A percentile compares a stretch with the other conserved stretches of the same genome.
phyloP scores from a whole-genome alignment of 2,888 invertebrate genomes.

The Dermolepida albohirtum region DNA sequence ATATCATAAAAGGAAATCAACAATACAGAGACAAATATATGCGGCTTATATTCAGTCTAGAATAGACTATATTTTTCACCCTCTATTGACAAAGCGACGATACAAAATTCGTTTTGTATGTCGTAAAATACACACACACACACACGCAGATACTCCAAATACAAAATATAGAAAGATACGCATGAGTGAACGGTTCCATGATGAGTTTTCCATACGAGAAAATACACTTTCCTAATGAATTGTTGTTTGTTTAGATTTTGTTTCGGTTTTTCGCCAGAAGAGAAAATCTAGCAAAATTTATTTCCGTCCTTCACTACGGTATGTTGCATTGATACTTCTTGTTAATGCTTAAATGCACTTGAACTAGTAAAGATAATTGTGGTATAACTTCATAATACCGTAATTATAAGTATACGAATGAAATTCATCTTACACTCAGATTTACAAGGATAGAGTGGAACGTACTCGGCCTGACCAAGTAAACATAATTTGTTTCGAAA shows the following conservation, averaged over 20 bases:
- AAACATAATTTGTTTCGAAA: no score
- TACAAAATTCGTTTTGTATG: conserved; percentile 11
- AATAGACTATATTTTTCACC: conserved; percentile 7
- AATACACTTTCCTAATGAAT: conserved; percentile 38
- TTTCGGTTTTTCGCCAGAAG: conserved; percentile 16
- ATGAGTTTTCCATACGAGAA: conserved; percentile 34
- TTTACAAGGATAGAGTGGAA: no score
- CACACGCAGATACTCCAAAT: conserved; percentile 10
- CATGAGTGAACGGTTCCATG: conserved; percentile 21
- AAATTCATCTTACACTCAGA: no score
- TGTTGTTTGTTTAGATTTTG: conserved; percentile 34
- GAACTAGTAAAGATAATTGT: no score
- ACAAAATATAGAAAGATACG: conserved; percentile 34
- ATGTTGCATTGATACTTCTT: no score
- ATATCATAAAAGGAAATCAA: no score
- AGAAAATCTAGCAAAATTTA: neutral
- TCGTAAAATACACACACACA: conserved; percentile 3
- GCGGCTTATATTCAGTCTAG: no score
- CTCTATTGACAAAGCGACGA: conserved; percentile 17
- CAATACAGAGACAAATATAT: no score
- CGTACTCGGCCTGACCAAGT: no score
- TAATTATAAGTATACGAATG: no score
- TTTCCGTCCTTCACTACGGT: neutral
- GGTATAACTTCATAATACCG: no score
- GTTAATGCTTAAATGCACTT: no score